These are phyloP conservation scores for Bos javanicus DNA, from an alignment of 2,113 vertebrate species.

Conservation along the genomic window DNA sequence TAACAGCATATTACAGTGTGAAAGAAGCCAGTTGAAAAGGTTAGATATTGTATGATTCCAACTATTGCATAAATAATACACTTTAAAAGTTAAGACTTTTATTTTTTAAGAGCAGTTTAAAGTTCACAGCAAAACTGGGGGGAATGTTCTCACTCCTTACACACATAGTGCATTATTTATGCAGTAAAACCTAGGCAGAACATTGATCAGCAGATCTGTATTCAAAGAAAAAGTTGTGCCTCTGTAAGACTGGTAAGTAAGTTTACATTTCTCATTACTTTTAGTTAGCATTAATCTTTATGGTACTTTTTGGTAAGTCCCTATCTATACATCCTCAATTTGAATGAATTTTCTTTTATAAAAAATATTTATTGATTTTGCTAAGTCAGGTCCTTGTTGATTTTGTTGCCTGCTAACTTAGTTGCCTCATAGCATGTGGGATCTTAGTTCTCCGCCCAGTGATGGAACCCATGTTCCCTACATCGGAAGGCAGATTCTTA, in stretches of 20 bases:
- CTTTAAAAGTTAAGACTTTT: neutral
- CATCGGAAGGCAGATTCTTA: neutral
- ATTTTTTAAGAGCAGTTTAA: neutral
- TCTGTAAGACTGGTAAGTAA: neutral
- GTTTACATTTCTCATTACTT: neutral
- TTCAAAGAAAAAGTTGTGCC: neutral
- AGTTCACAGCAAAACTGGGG: neutral
- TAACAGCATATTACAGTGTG: neutral
- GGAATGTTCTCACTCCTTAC: neutral
- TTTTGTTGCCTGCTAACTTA: neutral
- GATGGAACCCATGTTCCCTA: neutral
- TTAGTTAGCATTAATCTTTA: slow-evolving; percentile 1
- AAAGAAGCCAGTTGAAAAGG: neutral
- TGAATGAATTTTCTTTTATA: neutral
- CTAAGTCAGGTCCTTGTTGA: neutral
- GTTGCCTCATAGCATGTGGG: neutral
- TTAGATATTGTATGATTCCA: neutral
- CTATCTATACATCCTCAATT: neutral
- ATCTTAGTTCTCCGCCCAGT: neutral
- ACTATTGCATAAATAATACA: neutral
- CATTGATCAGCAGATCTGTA: neutral
- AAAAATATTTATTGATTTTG: neutral
- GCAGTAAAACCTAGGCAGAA: neutral
- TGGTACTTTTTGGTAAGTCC: neutral
- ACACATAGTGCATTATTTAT: neutral